Percentiles rank a stretch among this genome's conserved stretches.
Conservation (phyloP, 2,888 invertebrate genomes). For the Acanthoscelides obtectus region DNA sequence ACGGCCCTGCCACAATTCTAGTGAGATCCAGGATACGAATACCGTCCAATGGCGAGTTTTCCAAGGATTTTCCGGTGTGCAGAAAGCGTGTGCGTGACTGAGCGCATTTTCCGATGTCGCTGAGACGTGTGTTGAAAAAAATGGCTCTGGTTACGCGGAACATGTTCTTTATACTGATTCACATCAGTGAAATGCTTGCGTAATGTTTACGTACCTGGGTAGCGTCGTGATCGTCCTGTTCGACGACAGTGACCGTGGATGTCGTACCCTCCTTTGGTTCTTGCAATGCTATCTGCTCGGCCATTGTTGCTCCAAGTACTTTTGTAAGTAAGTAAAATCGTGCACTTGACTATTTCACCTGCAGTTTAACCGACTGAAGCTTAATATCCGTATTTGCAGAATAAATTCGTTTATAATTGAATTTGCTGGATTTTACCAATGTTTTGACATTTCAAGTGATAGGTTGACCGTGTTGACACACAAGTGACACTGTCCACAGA, state of each 20-base stretch:
- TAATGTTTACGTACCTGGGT: slow-evolving; percentile 34
- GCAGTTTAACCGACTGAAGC: background rate
- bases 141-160: slow-evolving; percentile 10
- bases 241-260: slow-evolving; percentile 40
- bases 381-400: background rate
- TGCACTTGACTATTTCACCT: background rate
- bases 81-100: background rate
- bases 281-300: slow-evolving; percentile 32
- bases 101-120: background rate
- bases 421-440: background rate
- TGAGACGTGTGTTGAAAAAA: slow-evolving; percentile 4
- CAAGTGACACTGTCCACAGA: background rate
- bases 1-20: slow-evolving; percentile 89
- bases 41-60: slow-evolving; percentile 60
- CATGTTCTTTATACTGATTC: slow-evolving; percentile 7
- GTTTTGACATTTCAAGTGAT: background rate
- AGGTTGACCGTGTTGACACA: background rate
- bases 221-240: slow-evolving; percentile 31
- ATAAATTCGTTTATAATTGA: background rate
- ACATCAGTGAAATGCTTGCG: background rate
- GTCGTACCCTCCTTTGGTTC: slow-evolving; percentile 31
- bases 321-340: background rate
- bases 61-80: background rate
- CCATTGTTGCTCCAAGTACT: slow-evolving; percentile 21
- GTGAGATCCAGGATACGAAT: slow-evolving; percentile 75